A percentile compares a stretch with the other conserved stretches of the same genome.
Conservation (phyloP, 2,113 vertebrate species). For the Desmodus rotundus region DNA sequence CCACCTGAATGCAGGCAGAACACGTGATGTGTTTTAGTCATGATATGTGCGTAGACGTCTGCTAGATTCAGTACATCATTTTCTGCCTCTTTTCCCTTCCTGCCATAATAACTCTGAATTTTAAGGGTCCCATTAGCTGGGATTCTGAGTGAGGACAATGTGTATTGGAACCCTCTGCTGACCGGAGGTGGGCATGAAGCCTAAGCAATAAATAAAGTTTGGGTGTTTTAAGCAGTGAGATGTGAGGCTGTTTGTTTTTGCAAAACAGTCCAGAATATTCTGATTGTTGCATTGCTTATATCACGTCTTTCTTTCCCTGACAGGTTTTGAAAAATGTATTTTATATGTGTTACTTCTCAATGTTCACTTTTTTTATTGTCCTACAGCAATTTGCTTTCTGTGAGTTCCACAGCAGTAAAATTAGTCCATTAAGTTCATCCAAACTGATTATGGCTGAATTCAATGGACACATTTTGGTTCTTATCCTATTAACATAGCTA, state of each 20-base stretch:
- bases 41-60: not conserved
- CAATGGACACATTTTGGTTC: not conserved
- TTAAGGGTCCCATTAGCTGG: not conserved
- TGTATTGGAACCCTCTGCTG: not conserved
- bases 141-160: not conserved
- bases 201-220: not conserved
- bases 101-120: not conserved
- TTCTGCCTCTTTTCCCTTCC: not conserved
- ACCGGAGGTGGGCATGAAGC: not conserved
- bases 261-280: not conserved
- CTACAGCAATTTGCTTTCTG: not conserved
- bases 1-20: not conserved
- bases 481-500: not conserved
- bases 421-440: not conserved
- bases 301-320: not conserved
- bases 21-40: not conserved
- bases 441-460: not conserved
- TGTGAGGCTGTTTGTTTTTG: not conserved
- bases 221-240: not conserved
- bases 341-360: not conserved
- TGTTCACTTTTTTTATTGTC: not conserved
- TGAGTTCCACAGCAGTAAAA: not conserved
- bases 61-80: not conserved
- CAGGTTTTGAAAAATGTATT: not conserved
- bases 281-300: not conserved